phyloP scores from a whole-genome alignment of 2,113 vertebrate species.

The Calidris pygmaea region DNA sequence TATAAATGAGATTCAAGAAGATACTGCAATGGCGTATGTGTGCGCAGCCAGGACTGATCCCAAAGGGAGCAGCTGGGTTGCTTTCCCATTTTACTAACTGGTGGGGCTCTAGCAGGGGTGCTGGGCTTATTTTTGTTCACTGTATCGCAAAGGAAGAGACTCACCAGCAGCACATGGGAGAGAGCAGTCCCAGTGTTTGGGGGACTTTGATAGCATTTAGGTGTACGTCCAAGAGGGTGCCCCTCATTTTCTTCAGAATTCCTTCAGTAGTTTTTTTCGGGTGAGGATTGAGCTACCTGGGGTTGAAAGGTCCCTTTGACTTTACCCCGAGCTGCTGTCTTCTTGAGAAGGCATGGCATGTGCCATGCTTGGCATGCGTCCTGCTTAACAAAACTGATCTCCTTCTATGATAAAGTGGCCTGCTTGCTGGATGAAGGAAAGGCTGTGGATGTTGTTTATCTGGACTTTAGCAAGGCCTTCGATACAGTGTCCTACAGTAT shows the following conservation, averaged over 20 bases:
- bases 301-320: neutral
- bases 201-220: rapidly evolving
- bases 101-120: neutral
- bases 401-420: too few species aligned
- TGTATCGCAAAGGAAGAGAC: neutral
- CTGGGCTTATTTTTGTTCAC: neutral
- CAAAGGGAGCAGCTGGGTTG: neutral
- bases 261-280: neutral
- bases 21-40: neutral
- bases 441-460: too few species aligned
- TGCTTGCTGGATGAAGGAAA: too few species aligned
- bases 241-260: rapidly evolving
- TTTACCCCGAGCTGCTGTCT: neutral
- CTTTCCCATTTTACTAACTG: neutral
- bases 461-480: too few species aligned
- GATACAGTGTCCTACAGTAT: too few species aligned
- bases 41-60: neutral
- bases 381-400: too few species aligned
- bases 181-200: rapidly evolving
- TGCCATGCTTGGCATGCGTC: neutral
- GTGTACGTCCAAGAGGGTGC: neutral
- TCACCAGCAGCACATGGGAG: neutral
- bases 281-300: neutral
- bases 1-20: neutral
- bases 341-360: neutral